Percentiles rank a stretch among this genome's conserved stretches.
Evolutionary conservation across 2,888 invertebrate genomes (phyloP).

Genomic region (Venusia cambrica): DNA sequence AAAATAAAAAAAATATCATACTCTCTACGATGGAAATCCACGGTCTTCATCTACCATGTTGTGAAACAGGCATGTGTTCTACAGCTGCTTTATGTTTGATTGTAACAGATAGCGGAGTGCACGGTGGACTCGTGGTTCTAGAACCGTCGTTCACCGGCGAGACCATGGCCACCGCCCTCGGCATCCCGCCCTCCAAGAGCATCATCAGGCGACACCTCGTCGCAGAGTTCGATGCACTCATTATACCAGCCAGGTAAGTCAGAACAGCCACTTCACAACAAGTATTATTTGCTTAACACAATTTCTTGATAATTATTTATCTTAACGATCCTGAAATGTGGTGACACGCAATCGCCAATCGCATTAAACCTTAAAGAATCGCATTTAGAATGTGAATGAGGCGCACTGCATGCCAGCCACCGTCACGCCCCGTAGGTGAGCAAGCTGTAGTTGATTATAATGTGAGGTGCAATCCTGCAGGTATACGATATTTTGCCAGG

Average conservation of each 20-base stretch:
- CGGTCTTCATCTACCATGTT: too few species aligned
- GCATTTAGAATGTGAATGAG: slow-evolving; percentile 19
- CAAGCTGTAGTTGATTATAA: slow-evolving; percentile 78
- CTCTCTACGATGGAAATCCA: too few species aligned
- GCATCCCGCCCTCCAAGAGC: slow-evolving; percentile 95
- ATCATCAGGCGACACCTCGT: slow-evolving; percentile 95
- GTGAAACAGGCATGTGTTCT: background rate
- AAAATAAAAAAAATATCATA: too few species aligned
- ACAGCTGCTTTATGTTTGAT: slow-evolving; percentile 20
- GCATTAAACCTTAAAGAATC: slow-evolving; percentile 15
- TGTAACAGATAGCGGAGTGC: slow-evolving; percentile 92
- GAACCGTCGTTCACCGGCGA: slow-evolving; percentile 97
- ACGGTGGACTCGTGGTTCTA: slow-evolving; percentile 95
- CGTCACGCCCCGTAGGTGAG: slow-evolving; percentile 53
- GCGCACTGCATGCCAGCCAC: slow-evolving; percentile 34
- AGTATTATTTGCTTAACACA: slow-evolving; percentile 46
- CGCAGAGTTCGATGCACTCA: slow-evolving; percentile 93
- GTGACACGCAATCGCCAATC: slow-evolving; percentile 22
- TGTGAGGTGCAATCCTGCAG: slow-evolving; percentile 82
- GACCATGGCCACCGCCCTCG: slow-evolving; percentile 95
- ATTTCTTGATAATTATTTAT: slow-evolving; percentile 14
- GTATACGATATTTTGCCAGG: slow-evolving; percentile 92
- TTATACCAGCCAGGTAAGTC: slow-evolving; percentile 93
- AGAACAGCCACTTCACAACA: too few species aligned
- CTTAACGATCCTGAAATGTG: slow-evolving; percentile 15